These are phyloP conservation scores for Podarcis lilfordi DNA, from an alignment of 2,797 vertebrate species.

Conservation along the genomic window DNA sequence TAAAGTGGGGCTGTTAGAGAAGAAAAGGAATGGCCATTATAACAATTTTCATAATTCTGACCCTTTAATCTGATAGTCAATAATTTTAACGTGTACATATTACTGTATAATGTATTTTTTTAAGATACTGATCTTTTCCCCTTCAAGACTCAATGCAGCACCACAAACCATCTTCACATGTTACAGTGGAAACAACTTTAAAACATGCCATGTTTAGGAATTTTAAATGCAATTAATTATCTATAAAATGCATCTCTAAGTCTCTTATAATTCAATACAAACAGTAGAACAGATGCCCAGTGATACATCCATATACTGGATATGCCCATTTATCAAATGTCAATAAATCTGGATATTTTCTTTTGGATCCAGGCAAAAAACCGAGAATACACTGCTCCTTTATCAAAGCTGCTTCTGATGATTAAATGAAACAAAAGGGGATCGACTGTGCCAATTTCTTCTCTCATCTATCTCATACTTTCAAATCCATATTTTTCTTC, in stretches of 20 bases:
- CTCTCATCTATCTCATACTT: background rate
- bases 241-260: background rate
- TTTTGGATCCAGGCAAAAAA: background rate
- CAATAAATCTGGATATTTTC: background rate
- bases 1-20: slow-evolving; percentile 71
- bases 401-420: background rate
- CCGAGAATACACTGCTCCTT: background rate
- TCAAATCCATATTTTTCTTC: background rate
- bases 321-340: background rate
- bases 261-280: background rate
- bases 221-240: background rate
- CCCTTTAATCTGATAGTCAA: background rate
- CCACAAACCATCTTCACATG: background rate
- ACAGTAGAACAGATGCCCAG: background rate
- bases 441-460: background rate
- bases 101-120: slow-evolving; percentile 7
- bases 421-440: background rate
- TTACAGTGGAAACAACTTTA: background rate
- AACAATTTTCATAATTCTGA: slow-evolving; percentile 41
- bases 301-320: background rate
- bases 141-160: background rate
- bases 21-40: background rate
- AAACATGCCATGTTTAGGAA: too few species aligned
- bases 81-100: background rate
- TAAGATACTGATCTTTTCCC: background rate